Percentiles rank a stretch among this genome's conserved stretches.
phyloP scores from a whole-genome alignment of 1,140 invertebrate species.

The Dolichoris vasculosae region DNA sequence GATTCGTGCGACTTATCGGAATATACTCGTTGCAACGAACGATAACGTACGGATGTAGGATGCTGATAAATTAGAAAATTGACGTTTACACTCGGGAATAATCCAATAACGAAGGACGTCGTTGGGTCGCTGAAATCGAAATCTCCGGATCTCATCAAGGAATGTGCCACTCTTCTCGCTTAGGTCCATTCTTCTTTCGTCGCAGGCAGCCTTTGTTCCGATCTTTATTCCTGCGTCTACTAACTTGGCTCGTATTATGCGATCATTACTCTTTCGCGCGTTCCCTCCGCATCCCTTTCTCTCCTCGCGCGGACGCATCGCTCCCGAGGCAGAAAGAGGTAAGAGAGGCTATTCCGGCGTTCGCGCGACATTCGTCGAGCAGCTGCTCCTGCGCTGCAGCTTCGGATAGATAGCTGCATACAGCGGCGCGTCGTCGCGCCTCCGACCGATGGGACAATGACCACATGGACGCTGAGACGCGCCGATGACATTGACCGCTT shows the following conservation, averaged over 20 bases:
- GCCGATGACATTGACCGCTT: slow-evolving; percentile 59
- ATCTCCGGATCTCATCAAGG: slow-evolving; percentile 1
- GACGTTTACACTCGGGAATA: neutral
- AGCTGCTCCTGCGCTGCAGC: slow-evolving; percentile 57
- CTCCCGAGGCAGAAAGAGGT: too few species aligned
- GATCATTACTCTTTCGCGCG: slow-evolving; percentile 14
- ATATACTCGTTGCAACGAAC: neutral
- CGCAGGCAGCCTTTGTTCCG: slow-evolving; percentile 14
- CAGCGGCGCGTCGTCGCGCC: slow-evolving; percentile 18
- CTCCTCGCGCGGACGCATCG: too few species aligned
- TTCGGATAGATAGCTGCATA: slow-evolving; percentile 56
- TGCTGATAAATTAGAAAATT: neutral
- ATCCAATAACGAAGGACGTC: neutral
- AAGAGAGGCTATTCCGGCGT: slow-evolving; percentile 14
- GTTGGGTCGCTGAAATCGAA: neutral
- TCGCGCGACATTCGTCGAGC: slow-evolving; percentile 53
- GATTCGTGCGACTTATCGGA: too few species aligned
- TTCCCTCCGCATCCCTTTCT: neutral
- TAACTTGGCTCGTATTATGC: neutral
- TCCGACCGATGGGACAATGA: slow-evolving; percentile 63
- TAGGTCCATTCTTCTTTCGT: slow-evolving; percentile 4
- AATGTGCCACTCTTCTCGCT: neutral
- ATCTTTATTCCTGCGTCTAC: neutral
- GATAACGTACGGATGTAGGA: neutral
- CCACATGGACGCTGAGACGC: slow-evolving; percentile 53